Conservation (phyloP, 2,888 invertebrate species). For the Andrena haemorrhoa region DNA sequence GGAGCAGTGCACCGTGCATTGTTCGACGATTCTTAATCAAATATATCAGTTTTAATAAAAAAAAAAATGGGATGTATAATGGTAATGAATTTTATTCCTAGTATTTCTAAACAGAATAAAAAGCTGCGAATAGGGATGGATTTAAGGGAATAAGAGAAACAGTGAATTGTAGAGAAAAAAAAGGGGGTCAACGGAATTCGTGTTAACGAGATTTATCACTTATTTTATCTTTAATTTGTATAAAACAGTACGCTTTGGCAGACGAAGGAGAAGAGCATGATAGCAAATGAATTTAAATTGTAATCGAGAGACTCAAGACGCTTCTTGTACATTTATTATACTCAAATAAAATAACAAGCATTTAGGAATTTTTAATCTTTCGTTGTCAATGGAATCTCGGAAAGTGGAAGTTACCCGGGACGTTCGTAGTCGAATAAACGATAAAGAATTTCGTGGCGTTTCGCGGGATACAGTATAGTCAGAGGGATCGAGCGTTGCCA, state of each 20-base stretch:
- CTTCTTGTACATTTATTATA: conserved; percentile 70
- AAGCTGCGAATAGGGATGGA: conserved; percentile 4
- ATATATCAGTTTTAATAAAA: conserved; percentile 49
- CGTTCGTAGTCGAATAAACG: conserved; percentile 5
- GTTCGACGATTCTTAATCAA: conserved; percentile 79
- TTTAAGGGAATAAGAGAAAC: background rate
- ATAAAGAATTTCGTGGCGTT: conserved; percentile 12
- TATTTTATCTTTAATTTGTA: conserved; percentile 54
- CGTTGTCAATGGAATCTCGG: conserved; percentile 16
- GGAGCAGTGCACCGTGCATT: conserved; percentile 83
- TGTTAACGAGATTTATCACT: conserved; percentile 52
- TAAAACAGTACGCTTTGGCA: conserved; percentile 37
- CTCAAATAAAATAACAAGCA: conserved; percentile 63
- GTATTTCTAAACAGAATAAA: conserved; percentile 35
- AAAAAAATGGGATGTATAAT: conserved; percentile 51
- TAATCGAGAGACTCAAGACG: conserved; percentile 40
- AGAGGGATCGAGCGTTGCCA: conserved; percentile 3
- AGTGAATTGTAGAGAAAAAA: conserved; percentile 16
- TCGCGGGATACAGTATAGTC: background rate
- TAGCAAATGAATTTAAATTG: conserved; percentile 45
- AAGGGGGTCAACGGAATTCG: conserved; percentile 43
- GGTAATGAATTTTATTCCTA: conserved; percentile 48
- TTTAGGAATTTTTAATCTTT: conserved; percentile 55
- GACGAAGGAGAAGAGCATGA: conserved; percentile 16
- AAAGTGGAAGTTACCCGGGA: background rate